Percentiles rank a stretch among this genome's conserved stretches.
These are phyloP conservation scores for Phylloscopus trochiloides DNA, from an alignment of 2,113 vertebrate species.

Conservation along the genomic window DNA sequence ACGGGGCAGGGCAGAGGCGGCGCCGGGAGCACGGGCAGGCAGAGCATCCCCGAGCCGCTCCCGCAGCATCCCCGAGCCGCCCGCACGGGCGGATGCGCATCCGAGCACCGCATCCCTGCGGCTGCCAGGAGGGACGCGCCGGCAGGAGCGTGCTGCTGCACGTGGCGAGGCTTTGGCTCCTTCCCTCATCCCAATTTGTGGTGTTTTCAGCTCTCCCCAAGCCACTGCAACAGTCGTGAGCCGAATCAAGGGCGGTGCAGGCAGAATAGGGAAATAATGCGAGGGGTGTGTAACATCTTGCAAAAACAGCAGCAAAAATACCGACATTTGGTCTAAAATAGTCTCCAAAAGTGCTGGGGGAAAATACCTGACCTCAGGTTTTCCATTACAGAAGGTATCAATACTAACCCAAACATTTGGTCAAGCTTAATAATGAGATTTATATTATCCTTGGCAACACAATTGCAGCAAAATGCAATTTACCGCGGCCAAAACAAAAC, in stretches of 20 bases:
- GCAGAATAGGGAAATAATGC: fast-evolving
- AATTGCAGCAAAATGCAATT: neutral
- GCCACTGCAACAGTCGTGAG: neutral
- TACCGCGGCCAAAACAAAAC: neutral
- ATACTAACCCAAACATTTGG: neutral
- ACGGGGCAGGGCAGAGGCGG: neutral
- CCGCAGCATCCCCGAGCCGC: neutral
- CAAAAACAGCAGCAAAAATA: neutral
- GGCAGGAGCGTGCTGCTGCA: neutral
- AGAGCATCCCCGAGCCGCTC: neutral
- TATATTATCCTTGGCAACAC: neutral
- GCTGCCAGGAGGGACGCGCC: neutral
- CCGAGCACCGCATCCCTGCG: neutral
- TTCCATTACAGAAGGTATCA: neutral
- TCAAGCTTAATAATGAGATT: neutral
- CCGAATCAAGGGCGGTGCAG: fast-evolving
- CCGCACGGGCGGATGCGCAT: neutral
- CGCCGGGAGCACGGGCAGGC: neutral
- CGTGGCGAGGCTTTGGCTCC: neutral
- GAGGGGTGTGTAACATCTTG: fast-evolving
- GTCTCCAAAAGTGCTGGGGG: neutral
- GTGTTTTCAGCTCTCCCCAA: fast-evolving
- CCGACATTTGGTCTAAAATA: neutral
- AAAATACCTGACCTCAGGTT: neutral
- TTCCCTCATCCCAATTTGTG: fast-evolving